Base-by-base conservation (phyloP, 2,888 invertebrate species). In the Heliconius cydno region DNA sequence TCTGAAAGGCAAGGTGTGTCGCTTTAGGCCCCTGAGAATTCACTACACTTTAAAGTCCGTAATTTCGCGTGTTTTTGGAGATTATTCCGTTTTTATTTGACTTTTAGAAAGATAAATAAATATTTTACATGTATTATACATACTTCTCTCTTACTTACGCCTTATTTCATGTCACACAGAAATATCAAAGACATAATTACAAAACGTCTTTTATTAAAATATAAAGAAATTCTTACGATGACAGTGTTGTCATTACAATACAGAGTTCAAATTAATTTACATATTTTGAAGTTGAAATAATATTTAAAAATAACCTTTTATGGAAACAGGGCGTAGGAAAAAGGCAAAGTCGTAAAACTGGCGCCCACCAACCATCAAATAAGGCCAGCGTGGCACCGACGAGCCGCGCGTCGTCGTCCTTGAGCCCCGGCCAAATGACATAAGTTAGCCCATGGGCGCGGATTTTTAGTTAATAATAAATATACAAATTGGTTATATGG, bases 341-440 rank as follows among this genome's bases (percentile, higher is more conserved):
- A 94, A 92, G 92, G 91, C 93, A 89, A 92, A 92, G 95, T 92
- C 93, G 90, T 95, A 94, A 95, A 94, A 92, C 90, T 92, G 94
- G 95, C 94, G 94, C 94, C 94, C 94, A 94, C 94, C 94, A 93
- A 94, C 93, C 89, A 90, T 93, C 94, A 92, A 95, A 95, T 94
- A 94, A 94, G 95, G 95, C 91, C 91, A 88, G 83, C 85, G 85
- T 84, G 91, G 92, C 89, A 89, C 92, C 92, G 91, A 91, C 91
- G 90, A 90, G 89, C 83, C 91, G 91, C 89, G 88, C 90, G 88
- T 86, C 89, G 87, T 85, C 92, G 95, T 92, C 95, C 95, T 95
- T 94, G 95, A 95, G 92, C 93, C 92, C 92, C 92, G 87, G 94
- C 95, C 94, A 94, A 95, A 95, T 92, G 94, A 94, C 94, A 94